These are phyloP conservation scores for Himalopsyche phryganea DNA, from an alignment of 1,140 invertebrate species.

Conservation along the genomic window DNA sequence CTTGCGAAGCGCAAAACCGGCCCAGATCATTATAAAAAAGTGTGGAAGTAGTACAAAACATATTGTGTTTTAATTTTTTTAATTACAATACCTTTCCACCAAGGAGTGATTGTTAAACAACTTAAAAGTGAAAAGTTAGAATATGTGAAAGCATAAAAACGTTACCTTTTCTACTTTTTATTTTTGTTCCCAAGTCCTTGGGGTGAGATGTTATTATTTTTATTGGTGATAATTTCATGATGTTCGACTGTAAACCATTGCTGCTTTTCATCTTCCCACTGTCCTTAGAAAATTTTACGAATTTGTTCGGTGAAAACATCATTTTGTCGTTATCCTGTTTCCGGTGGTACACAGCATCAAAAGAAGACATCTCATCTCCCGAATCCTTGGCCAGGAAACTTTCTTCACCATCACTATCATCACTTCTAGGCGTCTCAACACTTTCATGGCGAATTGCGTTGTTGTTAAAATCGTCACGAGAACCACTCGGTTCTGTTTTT, in stretches of 20 bases:
- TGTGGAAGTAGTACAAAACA: too few species aligned
- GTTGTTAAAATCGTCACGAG: slow-evolving; percentile 7
- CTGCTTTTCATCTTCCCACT: slow-evolving; percentile 8
- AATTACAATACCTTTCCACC: too few species aligned
- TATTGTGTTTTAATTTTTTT: too few species aligned
- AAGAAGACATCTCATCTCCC: background rate
- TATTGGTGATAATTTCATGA: slow-evolving; percentile 10
- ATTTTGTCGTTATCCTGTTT: background rate
- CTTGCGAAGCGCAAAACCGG: too few species aligned
- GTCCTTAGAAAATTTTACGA: slow-evolving; percentile 1
- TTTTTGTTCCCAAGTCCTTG: slow-evolving; percentile 25
- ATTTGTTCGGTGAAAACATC: slow-evolving; percentile 1
- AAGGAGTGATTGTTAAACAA: too few species aligned
- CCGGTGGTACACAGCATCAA: background rate
- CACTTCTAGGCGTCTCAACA: background rate
- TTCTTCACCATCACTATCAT: too few species aligned
- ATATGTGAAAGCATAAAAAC: too few species aligned
- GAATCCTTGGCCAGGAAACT: too few species aligned
- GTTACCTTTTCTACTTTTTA: slow-evolving; percentile 24
- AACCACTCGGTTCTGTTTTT: background rate
- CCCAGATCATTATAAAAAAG: too few species aligned
- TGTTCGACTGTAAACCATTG: slow-evolving; percentile 1
- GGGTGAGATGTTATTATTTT: slow-evolving; percentile 2
- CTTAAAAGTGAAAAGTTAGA: too few species aligned
- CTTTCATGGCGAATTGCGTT: background rate